Conservation (phyloP, 2,888 invertebrate genomes). For the Rhimphoctona megacephalus region DNA sequence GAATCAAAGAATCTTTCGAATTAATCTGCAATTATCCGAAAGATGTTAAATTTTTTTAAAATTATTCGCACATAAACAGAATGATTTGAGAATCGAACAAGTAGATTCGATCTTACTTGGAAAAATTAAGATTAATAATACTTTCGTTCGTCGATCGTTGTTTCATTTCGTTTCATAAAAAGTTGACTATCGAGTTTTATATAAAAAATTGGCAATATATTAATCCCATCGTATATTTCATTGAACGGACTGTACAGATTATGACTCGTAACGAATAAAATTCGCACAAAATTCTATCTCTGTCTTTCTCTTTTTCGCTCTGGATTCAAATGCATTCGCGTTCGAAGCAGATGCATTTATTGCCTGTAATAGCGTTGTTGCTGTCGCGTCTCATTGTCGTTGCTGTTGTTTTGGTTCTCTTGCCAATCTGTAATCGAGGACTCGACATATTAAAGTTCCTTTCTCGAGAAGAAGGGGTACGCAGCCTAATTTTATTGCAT, state of each 20-base stretch:
- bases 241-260: neutral
- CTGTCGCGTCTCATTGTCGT: constrained; percentile 35
- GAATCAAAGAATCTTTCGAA: neutral
- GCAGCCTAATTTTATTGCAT: constrained; percentile 32
- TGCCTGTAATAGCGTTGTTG: constrained; percentile 21
- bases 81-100: neutral
- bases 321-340: neutral
- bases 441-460: neutral
- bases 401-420: neutral
- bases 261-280: neutral
- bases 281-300: neutral
- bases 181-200: neutral
- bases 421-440: constrained; percentile 1
- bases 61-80: neutral
- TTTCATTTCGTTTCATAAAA: neutral
- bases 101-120: neutral
- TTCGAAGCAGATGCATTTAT: constrained; percentile 30
- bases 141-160: neutral
- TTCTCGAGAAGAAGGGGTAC: neutral
- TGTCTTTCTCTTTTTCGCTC: neutral
- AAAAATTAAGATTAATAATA: neutral
- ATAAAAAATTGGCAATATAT: neutral
- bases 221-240: neutral
- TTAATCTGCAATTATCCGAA: neutral
- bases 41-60: neutral